phyloP scores from a whole-genome alignment of 2,113 vertebrate species.

The Oenanthe oenanthe region DNA sequence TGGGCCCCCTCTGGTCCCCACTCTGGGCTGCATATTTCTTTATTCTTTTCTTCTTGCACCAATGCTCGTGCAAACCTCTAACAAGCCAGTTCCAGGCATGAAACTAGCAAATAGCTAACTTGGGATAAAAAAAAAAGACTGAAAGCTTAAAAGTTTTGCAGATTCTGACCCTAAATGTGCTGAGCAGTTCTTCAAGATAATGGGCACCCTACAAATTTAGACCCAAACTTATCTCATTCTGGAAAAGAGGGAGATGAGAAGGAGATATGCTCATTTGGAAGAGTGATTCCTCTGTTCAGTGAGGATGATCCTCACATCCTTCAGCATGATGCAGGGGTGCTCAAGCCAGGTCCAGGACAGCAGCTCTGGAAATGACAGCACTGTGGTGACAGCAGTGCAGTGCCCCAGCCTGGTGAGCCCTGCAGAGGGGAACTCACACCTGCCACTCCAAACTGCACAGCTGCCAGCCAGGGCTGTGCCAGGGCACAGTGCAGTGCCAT shows the following conservation, averaged over 20 bases:
- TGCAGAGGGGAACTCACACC: rapidly evolving
- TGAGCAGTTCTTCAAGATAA: neutral
- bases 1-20: neutral
- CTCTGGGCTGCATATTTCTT: neutral
- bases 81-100: neutral
- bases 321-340: neutral
- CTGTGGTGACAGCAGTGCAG: rapidly evolving
- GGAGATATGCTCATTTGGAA: neutral
- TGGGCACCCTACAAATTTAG: neutral
- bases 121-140: neutral
- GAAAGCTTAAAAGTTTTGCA: neutral
- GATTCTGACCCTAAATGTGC: neutral
- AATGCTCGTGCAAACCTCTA: neutral
- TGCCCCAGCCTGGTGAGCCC: neutral
- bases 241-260: neutral
- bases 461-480: neutral
- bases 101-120: neutral
- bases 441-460: neutral
- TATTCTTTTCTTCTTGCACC: neutral
- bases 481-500: rapidly evolving
- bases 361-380: neutral
- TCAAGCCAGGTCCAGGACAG: neutral
- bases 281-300: neutral
- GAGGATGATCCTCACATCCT: neutral
- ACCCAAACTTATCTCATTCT: neutral